Evolutionary conservation across 2,888 invertebrate species (phyloP), one percentile per base, ranked within the genome.

Genomic region (Pollenia labialis): DNA sequence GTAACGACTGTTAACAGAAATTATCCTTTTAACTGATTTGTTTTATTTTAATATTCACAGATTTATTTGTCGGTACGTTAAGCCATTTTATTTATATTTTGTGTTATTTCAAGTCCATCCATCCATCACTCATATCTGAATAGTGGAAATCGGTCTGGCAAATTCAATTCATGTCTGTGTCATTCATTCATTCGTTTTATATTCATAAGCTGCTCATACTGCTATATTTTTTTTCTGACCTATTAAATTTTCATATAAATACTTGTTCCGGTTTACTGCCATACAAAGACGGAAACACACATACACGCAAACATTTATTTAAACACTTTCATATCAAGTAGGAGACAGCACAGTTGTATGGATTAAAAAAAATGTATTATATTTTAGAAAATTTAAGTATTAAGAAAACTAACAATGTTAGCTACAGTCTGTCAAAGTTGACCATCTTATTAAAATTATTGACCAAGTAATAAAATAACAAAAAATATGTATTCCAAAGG

Each of bases 81-180:
- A 54, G 44, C 12, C 4, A 12, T 8, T 56, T 32, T 56, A 9
- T 68, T 40, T 32, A 32, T 8, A 10, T 16, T 4, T 48, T 8
- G 23, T 23, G 4, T 52, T 69, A 16, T n/a, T 42, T 68, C n/a
- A 16, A 42, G 23, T 72, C n/a, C 12, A 62, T 50, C 9, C 48
- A 68, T 77, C 9, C 48, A 68, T 77, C 40, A 58, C 16, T 58
- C 58, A 64, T 14, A 4, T 52, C 32, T 32, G 4, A 32, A 32
- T 14, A 23, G 62, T 42, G 23, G 10, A 32, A 44, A 6, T 52
- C 11, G n/a, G 58, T 16, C 50, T 48, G 14, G 42, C 50, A 77
- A 23, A 52, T 50, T 58, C 50, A 60, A 79, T 79, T 79, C 14
- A 60, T 69, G 18, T 18, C 52, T 60, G 32, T 50, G 52, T 52